Conservation (phyloP, 2,113 vertebrate species). For the Sialia sialis region DNA sequence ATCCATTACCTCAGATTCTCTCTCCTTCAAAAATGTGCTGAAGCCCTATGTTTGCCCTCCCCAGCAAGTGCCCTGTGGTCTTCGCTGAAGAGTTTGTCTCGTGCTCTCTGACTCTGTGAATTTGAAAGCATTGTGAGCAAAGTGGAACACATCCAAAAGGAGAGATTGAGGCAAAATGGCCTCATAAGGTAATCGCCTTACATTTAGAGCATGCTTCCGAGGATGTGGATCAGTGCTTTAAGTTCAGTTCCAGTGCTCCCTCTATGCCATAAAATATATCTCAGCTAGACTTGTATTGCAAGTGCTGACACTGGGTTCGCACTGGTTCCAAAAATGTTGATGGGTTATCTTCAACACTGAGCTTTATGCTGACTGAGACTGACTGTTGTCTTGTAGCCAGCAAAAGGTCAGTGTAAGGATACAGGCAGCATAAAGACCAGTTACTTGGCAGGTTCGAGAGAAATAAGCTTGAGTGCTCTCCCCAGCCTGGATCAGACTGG, state of each 20-base stretch:
- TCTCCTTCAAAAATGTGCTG: background rate
- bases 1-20: rapidly evolving
- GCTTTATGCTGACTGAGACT: background rate
- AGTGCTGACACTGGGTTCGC: background rate
- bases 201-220: background rate
- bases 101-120: background rate
- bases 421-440: background rate
- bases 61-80: background rate
- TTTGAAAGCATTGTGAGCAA: background rate
- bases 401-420: background rate
- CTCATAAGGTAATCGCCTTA: slow-evolving; percentile 24
- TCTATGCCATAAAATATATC: background rate
- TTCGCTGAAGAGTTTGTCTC: background rate
- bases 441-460: background rate
- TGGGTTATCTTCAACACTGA: background rate
- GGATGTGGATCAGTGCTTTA: background rate
- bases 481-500: background rate
- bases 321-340: background rate
- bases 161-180: background rate
- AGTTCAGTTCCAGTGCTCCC: background rate
- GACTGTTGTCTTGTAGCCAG: background rate
- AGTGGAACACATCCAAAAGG: slow-evolving; percentile 4
- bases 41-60: background rate
- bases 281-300: background rate
- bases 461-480: background rate